Evolutionary conservation across 2,888 invertebrate genomes (phyloP).

Genomic region (Galeruca laticollis): DNA sequence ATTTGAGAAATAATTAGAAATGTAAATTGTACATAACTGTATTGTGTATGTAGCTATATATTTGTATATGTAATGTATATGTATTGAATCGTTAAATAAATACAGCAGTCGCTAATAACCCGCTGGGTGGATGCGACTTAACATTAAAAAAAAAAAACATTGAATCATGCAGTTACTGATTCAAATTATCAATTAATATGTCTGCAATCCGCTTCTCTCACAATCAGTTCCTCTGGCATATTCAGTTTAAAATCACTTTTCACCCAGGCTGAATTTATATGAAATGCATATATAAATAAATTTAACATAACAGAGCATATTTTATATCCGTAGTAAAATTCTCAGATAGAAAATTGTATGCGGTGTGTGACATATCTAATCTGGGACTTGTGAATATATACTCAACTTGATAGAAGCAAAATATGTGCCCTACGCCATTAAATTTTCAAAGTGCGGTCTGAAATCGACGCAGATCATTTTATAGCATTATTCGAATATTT

Average conservation of each 20-base stretch:
- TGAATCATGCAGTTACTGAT: not conserved
- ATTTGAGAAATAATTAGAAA: no score
- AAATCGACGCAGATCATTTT: constrained; percentile 28
- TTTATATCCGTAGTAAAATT: constrained; percentile 31
- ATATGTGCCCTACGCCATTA: constrained; percentile 34
- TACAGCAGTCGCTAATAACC: no score
- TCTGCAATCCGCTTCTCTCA: not conserved
- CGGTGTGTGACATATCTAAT: constrained; percentile 39
- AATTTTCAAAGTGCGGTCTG: constrained; percentile 36
- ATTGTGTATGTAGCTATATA: no score
- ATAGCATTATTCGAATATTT: constrained; percentile 19
- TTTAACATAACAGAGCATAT: constrained; percentile 27
- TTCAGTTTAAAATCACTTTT: constrained; percentile 28
- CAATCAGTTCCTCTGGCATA: constrained; percentile 9
- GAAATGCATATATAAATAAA: constrained; percentile 34
- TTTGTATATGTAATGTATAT: no score
- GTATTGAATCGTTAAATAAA: no score
- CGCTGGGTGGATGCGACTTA: not conserved
- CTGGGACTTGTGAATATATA: constrained; percentile 32
- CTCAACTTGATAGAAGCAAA: constrained; percentile 33
- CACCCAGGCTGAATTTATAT: constrained; percentile 20
- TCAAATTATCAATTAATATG: not conserved
- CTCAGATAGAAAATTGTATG: constrained; percentile 36
- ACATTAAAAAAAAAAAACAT: not conserved
- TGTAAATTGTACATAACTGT: no score